These are phyloP conservation scores for Gerosis bhagava DNA, from an alignment of 2,888 invertebrate species.

Conservation along the genomic window DNA sequence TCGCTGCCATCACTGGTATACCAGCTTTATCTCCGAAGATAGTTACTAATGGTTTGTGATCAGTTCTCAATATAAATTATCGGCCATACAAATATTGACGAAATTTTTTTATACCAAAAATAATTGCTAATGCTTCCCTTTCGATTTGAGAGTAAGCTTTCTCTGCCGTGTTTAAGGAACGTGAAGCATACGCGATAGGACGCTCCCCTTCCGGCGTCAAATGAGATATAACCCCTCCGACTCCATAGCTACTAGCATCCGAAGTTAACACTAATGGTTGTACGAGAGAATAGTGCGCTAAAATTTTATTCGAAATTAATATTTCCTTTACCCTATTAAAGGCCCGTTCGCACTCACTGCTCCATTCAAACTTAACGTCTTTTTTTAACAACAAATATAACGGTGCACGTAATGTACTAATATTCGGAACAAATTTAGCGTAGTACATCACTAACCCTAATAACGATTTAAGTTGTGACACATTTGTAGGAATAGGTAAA, in stretches of 20 bases:
- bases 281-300: too few relatives aligned
- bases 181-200: too few relatives aligned
- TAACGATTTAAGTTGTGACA: not conserved
- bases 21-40: too few relatives aligned
- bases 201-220: too few relatives aligned
- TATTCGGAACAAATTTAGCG: constrained; percentile 3
- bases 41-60: too few relatives aligned
- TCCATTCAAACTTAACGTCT: not conserved
- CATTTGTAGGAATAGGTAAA: too few relatives aligned
- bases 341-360: not conserved
- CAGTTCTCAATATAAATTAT: constrained; percentile 4
- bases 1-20: too few relatives aligned
- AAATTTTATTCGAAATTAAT: constrained; percentile 6
- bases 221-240: too few relatives aligned
- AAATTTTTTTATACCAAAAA: constrained; percentile 29
- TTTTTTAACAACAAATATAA: constrained; percentile 1
- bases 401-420: not conserved
- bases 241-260: too few relatives aligned
- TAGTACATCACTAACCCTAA: constrained; percentile 3
- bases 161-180: too few relatives aligned
- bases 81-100: constrained; percentile 31
- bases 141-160: constrained; percentile 31
- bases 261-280: too few relatives aligned
- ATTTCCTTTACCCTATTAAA: not conserved
- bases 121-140: constrained; percentile 26